These are phyloP conservation scores for Malthinus seriepunctatus DNA, from an alignment of 2,888 invertebrate genomes.

Conservation along the genomic window DNA sequence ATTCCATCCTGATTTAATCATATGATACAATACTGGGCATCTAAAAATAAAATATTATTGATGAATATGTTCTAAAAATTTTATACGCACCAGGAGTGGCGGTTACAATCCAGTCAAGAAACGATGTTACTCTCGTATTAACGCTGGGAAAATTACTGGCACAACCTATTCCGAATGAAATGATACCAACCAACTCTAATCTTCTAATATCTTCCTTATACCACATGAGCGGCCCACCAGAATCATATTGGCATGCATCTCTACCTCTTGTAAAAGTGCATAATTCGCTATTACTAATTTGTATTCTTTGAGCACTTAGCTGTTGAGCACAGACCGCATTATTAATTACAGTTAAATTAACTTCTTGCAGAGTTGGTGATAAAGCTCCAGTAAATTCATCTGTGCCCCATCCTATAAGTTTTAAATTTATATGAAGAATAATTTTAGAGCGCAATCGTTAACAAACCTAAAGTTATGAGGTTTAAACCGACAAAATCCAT, in stretches of 20 bases:
- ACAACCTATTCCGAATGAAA: slow-evolving; percentile 62
- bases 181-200: slow-evolving; percentile 57
- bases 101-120: slow-evolving; percentile 60
- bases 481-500: slow-evolving; percentile 46
- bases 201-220: slow-evolving; percentile 52
- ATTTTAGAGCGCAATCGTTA: not conserved
- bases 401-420: slow-evolving; percentile 65
- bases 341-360: slow-evolving; percentile 58
- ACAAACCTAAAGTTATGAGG: slow-evolving; percentile 56
- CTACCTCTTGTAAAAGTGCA: slow-evolving; percentile 59
- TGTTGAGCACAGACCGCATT: slow-evolving; percentile 52
- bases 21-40: slow-evolving; percentile 44
- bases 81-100: slow-evolving; percentile 41
- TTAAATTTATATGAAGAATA: not conserved
- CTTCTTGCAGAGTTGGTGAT: slow-evolving; percentile 59
- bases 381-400: slow-evolving; percentile 55
- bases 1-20: slow-evolving; percentile 11
- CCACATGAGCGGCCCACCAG: slow-evolving; percentile 64
- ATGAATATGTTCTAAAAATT: not conserved
- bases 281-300: slow-evolving; percentile 39
- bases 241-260: slow-evolving; percentile 64
- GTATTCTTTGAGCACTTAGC: not conserved
- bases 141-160: slow-evolving; percentile 57
- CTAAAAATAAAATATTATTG: slow-evolving; percentile 32
- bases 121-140: slow-evolving; percentile 60